A percentile compares a stretch with the other conserved stretches of the same genome.
phyloP scores from a whole-genome alignment of 2,113 vertebrate genomes.

The Nymphicus hollandicus region DNA sequence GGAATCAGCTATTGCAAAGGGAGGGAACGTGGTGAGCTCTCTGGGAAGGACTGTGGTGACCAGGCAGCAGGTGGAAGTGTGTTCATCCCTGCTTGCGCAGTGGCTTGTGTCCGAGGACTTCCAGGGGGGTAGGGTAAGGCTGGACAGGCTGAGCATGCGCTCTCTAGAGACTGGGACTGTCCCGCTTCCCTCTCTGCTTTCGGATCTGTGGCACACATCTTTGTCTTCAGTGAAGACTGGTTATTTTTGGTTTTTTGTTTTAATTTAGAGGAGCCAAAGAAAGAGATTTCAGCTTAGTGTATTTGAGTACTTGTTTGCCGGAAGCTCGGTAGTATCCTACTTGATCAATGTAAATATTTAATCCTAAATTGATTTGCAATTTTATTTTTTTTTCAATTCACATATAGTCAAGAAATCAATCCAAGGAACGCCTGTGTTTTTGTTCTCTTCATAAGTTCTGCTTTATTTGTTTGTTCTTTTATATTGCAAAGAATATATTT shows the following conservation, averaged over 20 bases:
- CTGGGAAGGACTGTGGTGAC: conserved; percentile 32
- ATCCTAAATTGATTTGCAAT: conserved; percentile 57
- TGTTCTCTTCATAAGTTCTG: conserved; percentile 52
- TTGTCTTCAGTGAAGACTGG: conserved; percentile 97
- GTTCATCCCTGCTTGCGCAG: conserved; percentile 49
- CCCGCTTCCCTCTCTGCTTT: conserved; percentile 50
- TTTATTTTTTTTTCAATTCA: conserved; percentile 72
- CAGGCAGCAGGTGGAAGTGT: conserved; percentile 44
- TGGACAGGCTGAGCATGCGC: conserved; percentile 66
- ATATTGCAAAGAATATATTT: conserved; percentile 68
- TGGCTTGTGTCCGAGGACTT: conserved; percentile 65
- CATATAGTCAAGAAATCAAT: conserved; percentile 64
- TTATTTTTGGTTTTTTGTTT: conserved; percentile 68
- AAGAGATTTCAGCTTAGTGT: conserved; percentile 80
- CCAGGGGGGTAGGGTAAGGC: conserved; percentile 70
- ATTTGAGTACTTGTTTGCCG: conserved; percentile 80
- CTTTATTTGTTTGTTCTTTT: neutral
- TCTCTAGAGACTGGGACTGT: conserved; percentile 52
- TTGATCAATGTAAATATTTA: conserved; percentile 79
- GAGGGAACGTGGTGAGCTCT: conserved; percentile 41
- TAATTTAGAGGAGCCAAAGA: conserved; percentile 81
- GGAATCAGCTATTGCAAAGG: conserved; percentile 72
- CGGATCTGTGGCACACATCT: conserved; percentile 56
- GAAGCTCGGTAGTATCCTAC: conserved; percentile 55
- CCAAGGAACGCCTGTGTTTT: conserved; percentile 52